Percentiles rank a stretch among this genome's conserved stretches.
Evolutionary conservation across 2,113 vertebrate species (phyloP).

Genomic region (Mixornis gularis): DNA sequence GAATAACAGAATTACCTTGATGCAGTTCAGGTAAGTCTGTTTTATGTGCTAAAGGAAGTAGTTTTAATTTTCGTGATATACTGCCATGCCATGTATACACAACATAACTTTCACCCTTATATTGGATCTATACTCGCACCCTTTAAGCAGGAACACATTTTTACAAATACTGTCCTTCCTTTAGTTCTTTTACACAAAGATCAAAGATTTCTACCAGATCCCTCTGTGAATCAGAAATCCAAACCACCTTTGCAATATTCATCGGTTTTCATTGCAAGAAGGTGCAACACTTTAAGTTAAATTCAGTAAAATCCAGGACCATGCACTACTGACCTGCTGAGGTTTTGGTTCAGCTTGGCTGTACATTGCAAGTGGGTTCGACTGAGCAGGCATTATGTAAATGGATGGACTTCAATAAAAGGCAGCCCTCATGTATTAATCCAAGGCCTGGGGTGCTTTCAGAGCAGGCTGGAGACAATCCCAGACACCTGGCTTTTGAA

Average conservation of each 20-base stretch:
- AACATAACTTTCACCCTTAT: background rate
- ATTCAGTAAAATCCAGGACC: slow-evolving; percentile 47
- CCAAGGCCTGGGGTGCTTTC: slow-evolving; percentile 73
- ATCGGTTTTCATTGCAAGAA: background rate
- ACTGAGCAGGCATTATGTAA: slow-evolving; percentile 74
- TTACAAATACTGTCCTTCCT: background rate
- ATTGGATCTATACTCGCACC: background rate
- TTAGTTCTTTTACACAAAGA: background rate
- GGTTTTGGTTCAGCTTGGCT: slow-evolving; percentile 50
- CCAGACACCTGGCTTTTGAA: slow-evolving; percentile 81
- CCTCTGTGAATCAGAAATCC: background rate
- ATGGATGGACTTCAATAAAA: slow-evolving; percentile 62
- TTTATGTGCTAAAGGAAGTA: background rate
- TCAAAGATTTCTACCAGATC: background rate
- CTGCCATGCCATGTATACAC: background rate
- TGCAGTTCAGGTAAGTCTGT: background rate
- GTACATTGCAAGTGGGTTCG: slow-evolving; percentile 45
- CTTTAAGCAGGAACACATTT: background rate
- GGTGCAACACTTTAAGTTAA: slow-evolving; percentile 10
- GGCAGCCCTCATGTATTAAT: slow-evolving; percentile 58
- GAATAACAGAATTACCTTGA: background rate
- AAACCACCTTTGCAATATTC: background rate
- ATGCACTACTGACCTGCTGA: slow-evolving; percentile 33
- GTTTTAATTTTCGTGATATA: background rate
- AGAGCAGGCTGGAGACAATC: slow-evolving; percentile 72